A percentile compares a stretch with the other conserved stretches of the same genome.
Conservation (phyloP, 2,797 vertebrate species). For the Pangasius sanitwongsei region DNA sequence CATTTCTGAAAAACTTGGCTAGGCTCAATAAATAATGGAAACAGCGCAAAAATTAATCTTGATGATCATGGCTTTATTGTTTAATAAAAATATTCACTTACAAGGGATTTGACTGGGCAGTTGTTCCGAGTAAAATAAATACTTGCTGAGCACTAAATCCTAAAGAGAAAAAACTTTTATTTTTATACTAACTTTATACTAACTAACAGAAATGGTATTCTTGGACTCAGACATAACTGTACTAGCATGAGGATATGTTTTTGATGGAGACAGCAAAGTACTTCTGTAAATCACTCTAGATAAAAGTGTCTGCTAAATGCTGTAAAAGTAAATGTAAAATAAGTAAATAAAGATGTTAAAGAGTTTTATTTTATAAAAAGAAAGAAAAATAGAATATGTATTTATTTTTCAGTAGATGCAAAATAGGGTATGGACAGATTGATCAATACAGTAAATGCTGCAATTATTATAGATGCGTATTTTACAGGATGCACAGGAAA, state of each 20-base stretch:
- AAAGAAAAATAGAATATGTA: not conserved
- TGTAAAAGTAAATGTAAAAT: not conserved
- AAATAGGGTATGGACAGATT: not conserved
- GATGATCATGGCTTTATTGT: not conserved
- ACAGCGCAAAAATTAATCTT: not conserved
- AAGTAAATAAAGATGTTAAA: not conserved
- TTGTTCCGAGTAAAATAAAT: not conserved
- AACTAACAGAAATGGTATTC: not conserved
- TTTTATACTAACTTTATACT: not conserved
- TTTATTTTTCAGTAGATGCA: not conserved
- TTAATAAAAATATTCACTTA: not conserved
- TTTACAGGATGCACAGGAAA: not conserved
- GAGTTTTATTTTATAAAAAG: not conserved
- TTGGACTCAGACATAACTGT: not conserved
- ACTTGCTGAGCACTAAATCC: not conserved
- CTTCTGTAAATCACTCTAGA: not conserved
- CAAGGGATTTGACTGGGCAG: not conserved
- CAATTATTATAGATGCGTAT: not conserved
- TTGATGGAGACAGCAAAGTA: not conserved
- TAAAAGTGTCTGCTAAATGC: not conserved
- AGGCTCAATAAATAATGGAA: not conserved
- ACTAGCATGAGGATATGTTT: not conserved
- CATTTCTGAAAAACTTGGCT: not conserved
- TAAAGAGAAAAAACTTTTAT: not conserved
- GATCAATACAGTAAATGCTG: not conserved